Percentiles rank a stretch among this genome's conserved stretches.
Conservation (phyloP, 2,797 vertebrate genomes). For the Trachops cirrhosus region DNA sequence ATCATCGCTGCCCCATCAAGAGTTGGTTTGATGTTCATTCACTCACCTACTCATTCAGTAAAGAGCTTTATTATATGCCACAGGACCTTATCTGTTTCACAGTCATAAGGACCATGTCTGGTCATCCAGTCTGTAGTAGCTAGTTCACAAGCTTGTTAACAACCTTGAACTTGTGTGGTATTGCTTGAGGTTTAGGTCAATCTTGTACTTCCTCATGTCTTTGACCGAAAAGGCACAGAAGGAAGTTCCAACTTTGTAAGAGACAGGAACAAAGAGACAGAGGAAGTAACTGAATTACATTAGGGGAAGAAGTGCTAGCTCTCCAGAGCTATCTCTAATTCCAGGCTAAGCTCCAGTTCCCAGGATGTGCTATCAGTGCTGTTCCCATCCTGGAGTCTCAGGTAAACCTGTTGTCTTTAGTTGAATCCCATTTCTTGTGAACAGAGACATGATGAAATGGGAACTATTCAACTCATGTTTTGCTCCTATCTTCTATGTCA, state of each 20-base stretch:
- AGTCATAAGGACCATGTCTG: neutral
- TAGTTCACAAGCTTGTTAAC: neutral
- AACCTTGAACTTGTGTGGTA: neutral
- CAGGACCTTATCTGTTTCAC: neutral
- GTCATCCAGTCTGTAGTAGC: neutral
- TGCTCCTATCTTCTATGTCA: neutral
- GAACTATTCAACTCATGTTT: neutral
- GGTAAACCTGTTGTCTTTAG: neutral
- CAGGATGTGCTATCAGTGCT: neutral
- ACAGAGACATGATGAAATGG: neutral
- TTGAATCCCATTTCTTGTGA: neutral
- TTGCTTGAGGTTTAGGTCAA: neutral
- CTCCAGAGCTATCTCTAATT: neutral
- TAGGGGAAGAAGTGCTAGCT: neutral
- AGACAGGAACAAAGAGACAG: conserved; percentile 2
- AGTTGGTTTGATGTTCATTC: neutral
- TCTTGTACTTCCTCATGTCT: neutral
- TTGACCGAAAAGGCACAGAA: neutral
- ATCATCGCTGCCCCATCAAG: neutral
- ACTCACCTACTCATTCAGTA: neutral
- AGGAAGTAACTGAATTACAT: neutral
- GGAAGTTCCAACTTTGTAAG: neutral
- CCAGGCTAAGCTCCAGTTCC: neutral
- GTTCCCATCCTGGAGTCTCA: neutral
- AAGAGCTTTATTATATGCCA: neutral